Conservation (phyloP, 2,888 invertebrate species). For the Celastrina argiolus region DNA sequence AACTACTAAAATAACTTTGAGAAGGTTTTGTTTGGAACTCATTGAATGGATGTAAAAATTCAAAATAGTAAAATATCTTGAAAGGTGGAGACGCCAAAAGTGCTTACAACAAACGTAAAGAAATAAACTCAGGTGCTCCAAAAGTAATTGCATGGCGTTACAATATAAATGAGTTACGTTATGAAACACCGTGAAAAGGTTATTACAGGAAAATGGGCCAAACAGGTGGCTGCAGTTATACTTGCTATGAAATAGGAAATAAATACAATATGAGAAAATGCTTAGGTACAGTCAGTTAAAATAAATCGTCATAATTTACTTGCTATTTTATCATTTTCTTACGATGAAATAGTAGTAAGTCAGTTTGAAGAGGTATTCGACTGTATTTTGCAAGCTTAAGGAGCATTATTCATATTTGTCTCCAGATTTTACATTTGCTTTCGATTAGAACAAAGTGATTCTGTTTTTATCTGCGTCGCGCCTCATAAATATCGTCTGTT, state of each 20-base stretch:
- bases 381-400: background rate
- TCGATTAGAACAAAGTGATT: constrained; percentile 17
- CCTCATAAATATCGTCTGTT: constrained; percentile 35
- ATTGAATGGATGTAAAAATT: background rate
- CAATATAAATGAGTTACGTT: constrained; percentile 11
- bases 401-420: background rate
- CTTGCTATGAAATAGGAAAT: constrained; percentile 7
- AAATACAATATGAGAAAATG: constrained; percentile 6
- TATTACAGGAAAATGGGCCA: constrained; percentile 2
- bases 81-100: background rate
- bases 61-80: background rate
- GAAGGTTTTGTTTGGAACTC: background rate
- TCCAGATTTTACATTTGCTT: background rate
- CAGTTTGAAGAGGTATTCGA: background rate
- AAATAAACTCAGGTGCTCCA: background rate
- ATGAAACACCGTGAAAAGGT: constrained; percentile 3
- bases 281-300: background rate
- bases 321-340: no score
- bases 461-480: constrained; percentile 23
- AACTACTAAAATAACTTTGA: no score
- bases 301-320: background rate
- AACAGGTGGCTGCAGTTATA: constrained; percentile 7
- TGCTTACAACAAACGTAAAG: background rate
- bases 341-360: no score
- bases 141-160: constrained; percentile 10